These are phyloP conservation scores for Kradibia gibbosae DNA, from an alignment of 1,140 invertebrate genomes.

Conservation along the genomic window DNA sequence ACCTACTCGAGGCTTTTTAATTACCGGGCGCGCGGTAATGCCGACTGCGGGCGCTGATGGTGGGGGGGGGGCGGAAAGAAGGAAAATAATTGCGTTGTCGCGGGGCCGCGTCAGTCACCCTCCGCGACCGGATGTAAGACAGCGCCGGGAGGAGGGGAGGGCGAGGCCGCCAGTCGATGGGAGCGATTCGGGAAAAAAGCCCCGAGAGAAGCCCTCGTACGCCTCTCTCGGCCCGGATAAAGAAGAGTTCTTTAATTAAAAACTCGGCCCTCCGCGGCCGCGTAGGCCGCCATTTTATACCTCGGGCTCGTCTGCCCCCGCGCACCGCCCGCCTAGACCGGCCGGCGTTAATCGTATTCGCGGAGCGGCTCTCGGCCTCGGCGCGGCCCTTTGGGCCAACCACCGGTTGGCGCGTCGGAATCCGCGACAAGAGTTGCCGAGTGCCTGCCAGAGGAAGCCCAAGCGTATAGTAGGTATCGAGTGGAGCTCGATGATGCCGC, in stretches of 20 bases:
- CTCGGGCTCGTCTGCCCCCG: too few relatives aligned
- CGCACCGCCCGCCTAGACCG: neutral
- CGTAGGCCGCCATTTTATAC: too few relatives aligned
- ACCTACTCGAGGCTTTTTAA: constrained; percentile 73
- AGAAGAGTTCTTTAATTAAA: constrained; percentile 46
- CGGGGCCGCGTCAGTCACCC: constrained; percentile 38
- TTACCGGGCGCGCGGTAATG: constrained; percentile 62
- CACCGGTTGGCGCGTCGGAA: neutral
- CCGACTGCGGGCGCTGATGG: too few relatives aligned
- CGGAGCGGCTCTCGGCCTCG: neutral
- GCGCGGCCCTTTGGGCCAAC: neutral
- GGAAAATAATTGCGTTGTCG: constrained; percentile 62
- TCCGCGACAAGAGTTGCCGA: neutral
- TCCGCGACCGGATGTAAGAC: constrained; percentile 56
- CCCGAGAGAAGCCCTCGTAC: neutral
- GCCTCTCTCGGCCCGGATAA: constrained; percentile 32
- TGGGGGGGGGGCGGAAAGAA: constrained; percentile 46
- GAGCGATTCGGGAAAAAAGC: constrained; percentile 28
- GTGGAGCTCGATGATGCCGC: constrained; percentile 51
- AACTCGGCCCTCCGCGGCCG: constrained; percentile 28
- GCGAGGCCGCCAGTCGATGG: constrained; percentile 22
- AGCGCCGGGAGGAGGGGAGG: neutral
- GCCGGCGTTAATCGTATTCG: neutral
- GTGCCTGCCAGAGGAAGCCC: neutral
- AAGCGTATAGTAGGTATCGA: constrained; percentile 45